Conservation (phyloP, 2,888 invertebrate species). For the Lysandra bellargus region DNA sequence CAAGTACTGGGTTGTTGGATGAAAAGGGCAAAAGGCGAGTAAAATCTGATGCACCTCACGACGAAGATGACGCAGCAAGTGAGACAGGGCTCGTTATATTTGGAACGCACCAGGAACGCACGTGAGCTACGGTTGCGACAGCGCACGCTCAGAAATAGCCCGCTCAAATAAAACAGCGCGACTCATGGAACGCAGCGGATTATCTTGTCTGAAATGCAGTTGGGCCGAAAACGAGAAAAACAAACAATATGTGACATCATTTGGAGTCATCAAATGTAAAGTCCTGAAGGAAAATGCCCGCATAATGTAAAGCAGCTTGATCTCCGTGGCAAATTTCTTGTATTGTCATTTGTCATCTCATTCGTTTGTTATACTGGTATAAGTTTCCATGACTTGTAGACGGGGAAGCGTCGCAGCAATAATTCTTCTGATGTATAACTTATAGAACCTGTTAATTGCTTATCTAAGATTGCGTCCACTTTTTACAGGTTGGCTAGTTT, state of each 20-base stretch:
- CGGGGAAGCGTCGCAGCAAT: background rate
- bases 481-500: background rate
- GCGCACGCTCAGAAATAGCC: constrained; percentile 36
- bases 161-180: constrained; percentile 36
- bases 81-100: constrained; percentile 15
- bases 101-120: constrained; percentile 26
- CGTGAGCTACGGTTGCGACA: constrained; percentile 27
- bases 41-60: background rate
- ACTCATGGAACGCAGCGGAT: constrained; percentile 23
- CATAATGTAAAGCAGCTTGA: background rate
- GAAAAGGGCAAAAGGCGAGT: background rate
- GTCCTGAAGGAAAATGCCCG: background rate
- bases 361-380: background rate
- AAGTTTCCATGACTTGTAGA: background rate
- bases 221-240: background rate
- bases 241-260: background rate
- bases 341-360: background rate
- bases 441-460: background rate
- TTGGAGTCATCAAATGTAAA: background rate
- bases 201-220: constrained; percentile 5
- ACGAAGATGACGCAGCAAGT: background rate
- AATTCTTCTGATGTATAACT: background rate
- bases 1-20: background rate
- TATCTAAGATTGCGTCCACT: background rate
- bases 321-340: too few relatives aligned